Evolutionary conservation across 2,888 invertebrate genomes (phyloP), one percentile per base, ranked within the genome.

Genomic region (Drosophila dives): DNA sequence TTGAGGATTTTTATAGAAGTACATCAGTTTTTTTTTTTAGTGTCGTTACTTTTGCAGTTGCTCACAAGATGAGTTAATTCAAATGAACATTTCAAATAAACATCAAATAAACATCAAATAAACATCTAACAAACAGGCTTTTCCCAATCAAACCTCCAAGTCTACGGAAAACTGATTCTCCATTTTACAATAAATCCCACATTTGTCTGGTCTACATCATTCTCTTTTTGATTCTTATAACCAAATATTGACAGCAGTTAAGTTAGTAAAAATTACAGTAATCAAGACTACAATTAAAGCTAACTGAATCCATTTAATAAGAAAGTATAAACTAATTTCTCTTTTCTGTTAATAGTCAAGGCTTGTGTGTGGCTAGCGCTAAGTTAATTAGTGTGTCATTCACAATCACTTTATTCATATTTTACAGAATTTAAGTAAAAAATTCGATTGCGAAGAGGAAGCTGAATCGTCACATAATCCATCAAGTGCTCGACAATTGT

Each of bases 71-170:
- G n/a, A 40, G 29, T 38, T 38, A 29, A 3, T n/a, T 12, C n/a
- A 40, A 55, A 29, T n/a, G 20, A 55, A 55, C n/a, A 55, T 15
- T 8, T 12, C 4, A 29, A 56, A n/a, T 29, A 56, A 56, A 42
- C 51, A 51, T 26, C 26, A 26, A 26, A 26, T 3, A 26, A 26
- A 26, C 26, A 23, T 12, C 4, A 29, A 56, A n/a, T 29, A 56
- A 56, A 42, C 51, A 51, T 26, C 26, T 5, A 26, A 26, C 5
- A 26, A 26, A 26, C 26, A 23, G 23, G 26, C 3, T 5, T 26
- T 0, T 26, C 26, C 26, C 26, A 26, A 26, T 26, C 26, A 5
- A 26, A 26, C 26, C 26, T 5, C 5, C 26, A 26, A 26, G 26
- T 26, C 26, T 26, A 26, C 26, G 26, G 26, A 26, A 26, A 26